A percentile compares a stretch with the other conserved stretches of the same genome.
phyloP scores from a whole-genome alignment of 2,113 vertebrate species.

The Stomatorhinus ivindoensis region DNA sequence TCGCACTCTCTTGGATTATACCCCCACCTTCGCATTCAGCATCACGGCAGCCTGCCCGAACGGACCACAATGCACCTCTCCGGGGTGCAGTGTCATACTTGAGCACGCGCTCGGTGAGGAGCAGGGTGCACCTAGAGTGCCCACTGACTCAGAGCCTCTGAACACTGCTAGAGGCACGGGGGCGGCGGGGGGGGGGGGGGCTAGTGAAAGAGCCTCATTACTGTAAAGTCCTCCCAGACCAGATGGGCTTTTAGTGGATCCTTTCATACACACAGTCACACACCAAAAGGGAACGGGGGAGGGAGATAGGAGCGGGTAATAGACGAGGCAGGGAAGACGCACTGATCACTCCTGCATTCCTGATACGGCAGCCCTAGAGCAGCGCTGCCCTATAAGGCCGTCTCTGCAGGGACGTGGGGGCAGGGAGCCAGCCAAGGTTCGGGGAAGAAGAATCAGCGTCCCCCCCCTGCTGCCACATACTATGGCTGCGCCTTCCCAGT shows the following conservation, averaged over 20 bases:
- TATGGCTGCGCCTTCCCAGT: background rate
- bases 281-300: background rate
- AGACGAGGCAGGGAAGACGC: constrained; percentile 8
- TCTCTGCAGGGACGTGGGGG: constrained; percentile 32
- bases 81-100: constrained; percentile 4
- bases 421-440: constrained; percentile 28
- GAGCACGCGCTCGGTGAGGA: background rate
- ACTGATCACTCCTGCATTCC: constrained; percentile 42
- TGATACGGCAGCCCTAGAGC: constrained; percentile 30
- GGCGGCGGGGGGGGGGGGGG: background rate
- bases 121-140: background rate
- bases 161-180: background rate
- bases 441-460: background rate
- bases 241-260: constrained; percentile 16
- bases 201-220: background rate
- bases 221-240: constrained; percentile 11
- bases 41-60: background rate
- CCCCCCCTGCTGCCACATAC: background rate
- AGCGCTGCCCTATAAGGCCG: constrained; percentile 51
- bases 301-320: background rate
- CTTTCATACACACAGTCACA: constrained; percentile 8
- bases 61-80: background rate
- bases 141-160: constrained; percentile 10
- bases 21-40: background rate
- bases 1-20: background rate